Conservation (phyloP, 1,140 invertebrate genomes). For the Platorchestia sp. region DNA sequence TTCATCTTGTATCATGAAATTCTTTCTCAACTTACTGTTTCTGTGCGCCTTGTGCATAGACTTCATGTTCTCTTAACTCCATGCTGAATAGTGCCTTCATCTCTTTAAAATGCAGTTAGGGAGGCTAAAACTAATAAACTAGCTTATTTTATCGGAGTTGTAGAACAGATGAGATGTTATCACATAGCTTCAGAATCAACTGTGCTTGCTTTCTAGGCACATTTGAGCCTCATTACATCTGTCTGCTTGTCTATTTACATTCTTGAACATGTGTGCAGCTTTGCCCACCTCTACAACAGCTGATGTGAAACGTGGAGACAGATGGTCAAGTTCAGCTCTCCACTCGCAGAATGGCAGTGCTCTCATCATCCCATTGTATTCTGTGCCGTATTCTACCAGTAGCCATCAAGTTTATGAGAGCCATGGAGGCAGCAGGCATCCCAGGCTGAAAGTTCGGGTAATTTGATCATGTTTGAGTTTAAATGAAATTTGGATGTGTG, state of each 20-base stretch:
- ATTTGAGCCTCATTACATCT: too few relatives aligned
- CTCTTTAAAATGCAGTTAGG: too few relatives aligned
- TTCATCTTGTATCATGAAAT: too few relatives aligned
- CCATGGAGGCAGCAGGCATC: neutral
- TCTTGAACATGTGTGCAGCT: neutral
- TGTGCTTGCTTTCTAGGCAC: too few relatives aligned
- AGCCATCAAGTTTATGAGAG: neutral
- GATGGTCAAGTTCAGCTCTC: neutral
- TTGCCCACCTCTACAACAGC: neutral
- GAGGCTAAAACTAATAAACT: too few relatives aligned
- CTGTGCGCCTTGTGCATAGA: too few relatives aligned
- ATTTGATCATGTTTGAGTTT: neutral
- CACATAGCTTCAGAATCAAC: too few relatives aligned
- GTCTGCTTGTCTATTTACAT: neutral
- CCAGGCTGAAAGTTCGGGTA: slow-evolving; percentile 11
- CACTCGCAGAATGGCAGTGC: neutral
- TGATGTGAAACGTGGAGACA: neutral
- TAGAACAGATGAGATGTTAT: too few relatives aligned
- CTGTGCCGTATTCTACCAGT: neutral
- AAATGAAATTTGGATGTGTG: neutral
- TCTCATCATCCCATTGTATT: neutral
- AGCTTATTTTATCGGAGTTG: too few relatives aligned
- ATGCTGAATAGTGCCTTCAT: too few relatives aligned
- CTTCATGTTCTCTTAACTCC: too few relatives aligned
- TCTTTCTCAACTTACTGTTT: too few relatives aligned